Base-by-base conservation (phyloP, 2,888 invertebrate genomes). In the Quadriops clusia region DNA sequence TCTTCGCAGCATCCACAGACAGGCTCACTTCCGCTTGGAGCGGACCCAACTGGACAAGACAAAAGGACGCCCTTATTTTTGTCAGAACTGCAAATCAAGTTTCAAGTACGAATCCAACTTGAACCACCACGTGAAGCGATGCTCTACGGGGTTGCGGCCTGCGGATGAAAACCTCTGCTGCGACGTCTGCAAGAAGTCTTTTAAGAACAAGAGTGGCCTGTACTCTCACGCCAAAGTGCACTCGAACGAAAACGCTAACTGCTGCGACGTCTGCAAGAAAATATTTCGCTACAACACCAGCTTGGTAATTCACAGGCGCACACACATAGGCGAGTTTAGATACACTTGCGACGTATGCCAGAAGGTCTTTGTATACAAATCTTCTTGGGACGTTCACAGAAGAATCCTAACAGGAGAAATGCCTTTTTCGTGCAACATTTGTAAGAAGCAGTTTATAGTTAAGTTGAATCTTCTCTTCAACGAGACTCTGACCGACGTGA, bases 401-500 rank as follows among this genome's bases (percentile, higher is more conserved):
- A 8, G 7, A n/a, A 18, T 7, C n/a, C 18, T 8, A 7, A 18
- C 18, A n/a, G n/a, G n/a, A 18, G 7, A 8, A 7, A 18, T 8
- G 18, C 18, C 18, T n/a, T 18, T 18, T n/a, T n/a, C 7, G 18
- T 18, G 18, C n/a, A n/a, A 18, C 7, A 18, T 18, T 18, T 18
- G 18, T 18, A 18, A 18, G n/a, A 18, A 18, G n/a, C 18, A 18
- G 18, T 18, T 18, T n/a, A 18, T 7, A 8, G 18, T 18, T n/a
- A n/a, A n/a, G n/a, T n/a, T n/a, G n/a, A n/a, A n/a, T n/a, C n/a
- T n/a, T n/a, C n/a, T n/a, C n/a, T n/a, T n/a, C n/a, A n/a, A n/a
- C n/a, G n/a, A n/a, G n/a, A n/a, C n/a, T n/a, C n/a, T n/a, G n/a
- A n/a, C n/a, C n/a, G n/a, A n/a, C n/a, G n/a, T n/a, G n/a, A n/a